Percentiles rank a stretch among this genome's conserved stretches.
Evolutionary conservation across 2,113 vertebrate species (phyloP).

Genomic region (Larimichthys crocea): DNA sequence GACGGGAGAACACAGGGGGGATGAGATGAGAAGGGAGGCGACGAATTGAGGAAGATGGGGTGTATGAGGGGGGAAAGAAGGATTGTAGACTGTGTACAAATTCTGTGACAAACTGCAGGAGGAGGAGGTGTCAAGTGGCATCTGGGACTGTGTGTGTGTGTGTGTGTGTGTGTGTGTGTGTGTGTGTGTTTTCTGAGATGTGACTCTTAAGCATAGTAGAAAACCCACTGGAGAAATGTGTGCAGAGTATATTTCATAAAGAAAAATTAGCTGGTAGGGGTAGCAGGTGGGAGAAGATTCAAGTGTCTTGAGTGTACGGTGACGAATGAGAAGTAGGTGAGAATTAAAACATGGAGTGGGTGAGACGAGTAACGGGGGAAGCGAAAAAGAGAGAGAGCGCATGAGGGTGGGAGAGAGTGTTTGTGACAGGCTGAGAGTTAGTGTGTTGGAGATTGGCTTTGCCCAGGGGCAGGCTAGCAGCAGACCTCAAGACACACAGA

Average conservation of each 20-base stretch:
- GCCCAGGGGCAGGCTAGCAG: slow-evolving; percentile 46
- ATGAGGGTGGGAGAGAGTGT: neutral
- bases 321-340: slow-evolving; percentile 24
- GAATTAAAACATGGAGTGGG: slow-evolving; percentile 32
- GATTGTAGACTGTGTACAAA: slow-evolving; percentile 21
- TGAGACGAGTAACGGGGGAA: slow-evolving; percentile 6
- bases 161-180: slow-evolving; percentile 3
- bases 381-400: neutral
- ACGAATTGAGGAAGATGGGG: slow-evolving; percentile 17
- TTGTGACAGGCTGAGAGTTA: slow-evolving; percentile 17
- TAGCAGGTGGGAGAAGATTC: neutral
- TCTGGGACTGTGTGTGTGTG: slow-evolving; percentile 2
- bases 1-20: neutral
- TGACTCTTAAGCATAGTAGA: slow-evolving; percentile 13
- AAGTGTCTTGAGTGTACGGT: slow-evolving; percentile 11
- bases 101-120: slow-evolving; percentile 21
- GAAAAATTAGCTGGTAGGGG: neutral
- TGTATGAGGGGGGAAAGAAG: neutral
- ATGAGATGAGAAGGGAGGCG: neutral
- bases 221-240: slow-evolving; percentile 4
- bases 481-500: slow-evolving; percentile 31
- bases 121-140: slow-evolving; percentile 14
- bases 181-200: neutral
- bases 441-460: slow-evolving; percentile 40
- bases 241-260: slow-evolving; percentile 5